Percentiles rank a stretch among this genome's conserved stretches.
phyloP scores from a whole-genome alignment of 2,888 invertebrate genomes.

The Seira sanloemensis region DNA sequence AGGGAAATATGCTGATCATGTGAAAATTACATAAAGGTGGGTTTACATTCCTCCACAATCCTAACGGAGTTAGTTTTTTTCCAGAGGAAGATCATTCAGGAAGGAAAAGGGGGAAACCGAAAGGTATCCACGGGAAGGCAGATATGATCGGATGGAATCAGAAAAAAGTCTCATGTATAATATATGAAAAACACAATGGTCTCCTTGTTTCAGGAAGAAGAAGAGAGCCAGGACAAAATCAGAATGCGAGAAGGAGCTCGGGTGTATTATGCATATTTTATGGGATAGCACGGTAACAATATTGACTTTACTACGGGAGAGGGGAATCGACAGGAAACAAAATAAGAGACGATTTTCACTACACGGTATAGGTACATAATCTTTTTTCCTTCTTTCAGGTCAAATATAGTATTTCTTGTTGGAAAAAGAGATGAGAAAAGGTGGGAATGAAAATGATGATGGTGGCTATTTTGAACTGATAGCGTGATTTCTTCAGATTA shows the following conservation, averaged over 20 bases:
- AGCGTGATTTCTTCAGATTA: background rate
- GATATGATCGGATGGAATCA: background rate
- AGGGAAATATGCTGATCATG: constrained; percentile 55
- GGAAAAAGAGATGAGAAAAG: constrained; percentile 45
- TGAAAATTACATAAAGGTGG: constrained; percentile 40
- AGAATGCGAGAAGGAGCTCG: background rate
- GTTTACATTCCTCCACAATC: background rate
- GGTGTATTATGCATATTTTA: constrained; percentile 55
- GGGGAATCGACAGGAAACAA: background rate
- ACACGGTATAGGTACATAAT: background rate
- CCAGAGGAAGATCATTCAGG: background rate
- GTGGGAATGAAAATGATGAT: constrained; percentile 31
- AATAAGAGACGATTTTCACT: background rate
- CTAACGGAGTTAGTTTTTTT: background rate
- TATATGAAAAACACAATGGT: background rate
- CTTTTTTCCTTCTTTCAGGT: background rate
- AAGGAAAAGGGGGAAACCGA: background rate
- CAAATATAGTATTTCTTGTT: constrained; percentile 25
- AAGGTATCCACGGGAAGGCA: background rate
- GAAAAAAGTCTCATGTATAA: background rate
- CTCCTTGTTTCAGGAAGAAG: background rate
- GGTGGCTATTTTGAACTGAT: background rate
- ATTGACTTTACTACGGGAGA: constrained; percentile 31
- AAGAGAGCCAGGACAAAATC: background rate
- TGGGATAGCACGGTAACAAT: constrained; percentile 35